Base-by-base conservation (phyloP, 1,140 invertebrate genomes). In the Drosophila nigrodunni region DNA sequence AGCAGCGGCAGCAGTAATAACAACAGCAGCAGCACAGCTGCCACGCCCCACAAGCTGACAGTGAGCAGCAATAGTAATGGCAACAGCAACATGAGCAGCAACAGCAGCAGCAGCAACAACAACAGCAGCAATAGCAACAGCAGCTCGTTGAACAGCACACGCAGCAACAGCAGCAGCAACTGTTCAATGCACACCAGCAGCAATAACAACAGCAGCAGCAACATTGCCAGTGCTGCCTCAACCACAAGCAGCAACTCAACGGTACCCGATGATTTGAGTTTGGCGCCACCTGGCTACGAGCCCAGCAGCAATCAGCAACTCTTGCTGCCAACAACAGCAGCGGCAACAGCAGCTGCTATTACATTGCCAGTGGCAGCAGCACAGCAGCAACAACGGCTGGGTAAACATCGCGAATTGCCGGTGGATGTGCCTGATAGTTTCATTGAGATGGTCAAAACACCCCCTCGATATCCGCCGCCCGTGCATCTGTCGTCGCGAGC, bases 341-440 rank as follows among this genome's bases (percentile, higher is more conserved):
- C 64, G 77, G n/a, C 62, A 77, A 10, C 80, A 82, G 13, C 74
- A 78, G 11, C 61, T 64, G 10, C 67, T 65, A 55, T 60, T 50
- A 64, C 47, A 41, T 47, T 46, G n/a, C 54, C 49, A n/a, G 41
- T 9, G 18, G 13, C 70, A 74, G 10, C 39, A 10, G 9, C 9
- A 41, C 39, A 41, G 7, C 18, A 50, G 11, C 67, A 78, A 9
- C 62, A 61, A n/a, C 50, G 67, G 49, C 80, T 73, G 34, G 18
- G 52, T 15, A 30, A 37, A 44, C 95, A 95, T 62, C 94, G 95
- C 61, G 96, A 96, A 82, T 94, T 96, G 77, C 95, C 96, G 7
- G 96, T 96, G 21, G 96, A 96, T 85, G 96, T 96, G 67, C 96
- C 96, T 1, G 94, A 96, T 49, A 95, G 95, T 79, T 96, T 96